phyloP scores from a whole-genome alignment of 2,888 invertebrate species.

The Brachyptera putata region DNA sequence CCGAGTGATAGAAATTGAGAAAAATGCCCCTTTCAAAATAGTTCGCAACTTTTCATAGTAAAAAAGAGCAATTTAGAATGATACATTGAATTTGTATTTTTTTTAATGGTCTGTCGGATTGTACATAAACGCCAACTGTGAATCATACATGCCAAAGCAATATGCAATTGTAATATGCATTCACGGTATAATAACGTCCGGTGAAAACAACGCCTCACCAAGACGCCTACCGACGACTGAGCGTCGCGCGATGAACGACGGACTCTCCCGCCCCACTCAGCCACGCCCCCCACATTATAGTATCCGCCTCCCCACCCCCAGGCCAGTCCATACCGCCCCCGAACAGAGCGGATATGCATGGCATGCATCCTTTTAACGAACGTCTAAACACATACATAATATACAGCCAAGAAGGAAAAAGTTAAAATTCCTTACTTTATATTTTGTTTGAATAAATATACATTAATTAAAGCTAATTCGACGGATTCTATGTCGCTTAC shows the following conservation, averaged over 20 bases:
- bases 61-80: no score
- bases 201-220: not conserved
- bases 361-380: not conserved
- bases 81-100: no score
- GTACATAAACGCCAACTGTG: no score
- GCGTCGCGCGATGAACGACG: not conserved
- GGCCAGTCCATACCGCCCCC: not conserved
- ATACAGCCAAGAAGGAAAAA: no score
- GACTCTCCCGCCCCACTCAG: not conserved
- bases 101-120: no score
- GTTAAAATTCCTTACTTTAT: not conserved
- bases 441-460: not conserved
- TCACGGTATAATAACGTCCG: no score
- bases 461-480: not conserved
- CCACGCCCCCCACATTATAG: not conserved
- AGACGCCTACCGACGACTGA: slow-evolving; percentile 1
- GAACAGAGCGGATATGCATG: not conserved
- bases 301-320: not conserved
- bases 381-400: no score
- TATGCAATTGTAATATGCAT: no score
- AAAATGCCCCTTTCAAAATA: no score
- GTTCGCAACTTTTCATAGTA: no score
- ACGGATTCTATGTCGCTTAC: not conserved
- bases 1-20: no score
- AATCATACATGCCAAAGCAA: no score